These are phyloP conservation scores for Sebastes vulpes DNA, from an alignment of 2,797 vertebrate genomes.

Conservation along the genomic window DNA sequence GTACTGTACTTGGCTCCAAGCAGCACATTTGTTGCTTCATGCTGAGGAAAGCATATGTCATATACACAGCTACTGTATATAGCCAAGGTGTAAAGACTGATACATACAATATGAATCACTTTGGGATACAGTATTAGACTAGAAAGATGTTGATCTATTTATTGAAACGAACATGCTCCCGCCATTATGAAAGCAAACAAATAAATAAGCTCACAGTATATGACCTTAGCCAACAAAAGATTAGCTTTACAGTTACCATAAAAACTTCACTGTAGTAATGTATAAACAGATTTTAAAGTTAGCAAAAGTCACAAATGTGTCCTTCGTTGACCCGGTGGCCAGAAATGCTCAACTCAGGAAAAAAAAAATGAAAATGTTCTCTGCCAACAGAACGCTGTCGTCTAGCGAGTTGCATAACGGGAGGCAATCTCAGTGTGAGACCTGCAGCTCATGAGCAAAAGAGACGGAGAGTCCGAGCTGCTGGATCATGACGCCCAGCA, in stretches of 20 bases:
- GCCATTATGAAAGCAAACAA: neutral
- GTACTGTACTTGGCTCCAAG: neutral
- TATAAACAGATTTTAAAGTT: constrained; percentile 21
- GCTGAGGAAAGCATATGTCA: neutral
- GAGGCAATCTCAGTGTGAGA: constrained; percentile 37
- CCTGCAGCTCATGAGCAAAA: constrained; percentile 39
- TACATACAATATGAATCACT: neutral
- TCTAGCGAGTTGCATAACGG: constrained; percentile 40
- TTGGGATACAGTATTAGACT: neutral
- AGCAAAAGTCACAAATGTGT: constrained; percentile 27
- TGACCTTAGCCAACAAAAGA: neutral
- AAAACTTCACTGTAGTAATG: neutral
- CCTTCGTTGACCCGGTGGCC: neutral
- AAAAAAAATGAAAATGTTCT: neutral
- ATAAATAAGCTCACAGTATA: neutral
- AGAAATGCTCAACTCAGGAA: constrained; percentile 5
- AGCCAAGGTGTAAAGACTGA: neutral
- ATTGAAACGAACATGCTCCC: neutral
- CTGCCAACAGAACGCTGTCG: constrained; percentile 33
- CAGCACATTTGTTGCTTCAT: neutral
- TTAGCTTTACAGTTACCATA: neutral
- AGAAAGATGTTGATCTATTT: neutral
- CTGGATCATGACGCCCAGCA: constrained; percentile 12
- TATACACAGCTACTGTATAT: neutral
- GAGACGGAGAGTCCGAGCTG: neutral